Conservation (phyloP, 2,113 vertebrate species). For the Boulengeromyrus knoepffleri region DNA sequence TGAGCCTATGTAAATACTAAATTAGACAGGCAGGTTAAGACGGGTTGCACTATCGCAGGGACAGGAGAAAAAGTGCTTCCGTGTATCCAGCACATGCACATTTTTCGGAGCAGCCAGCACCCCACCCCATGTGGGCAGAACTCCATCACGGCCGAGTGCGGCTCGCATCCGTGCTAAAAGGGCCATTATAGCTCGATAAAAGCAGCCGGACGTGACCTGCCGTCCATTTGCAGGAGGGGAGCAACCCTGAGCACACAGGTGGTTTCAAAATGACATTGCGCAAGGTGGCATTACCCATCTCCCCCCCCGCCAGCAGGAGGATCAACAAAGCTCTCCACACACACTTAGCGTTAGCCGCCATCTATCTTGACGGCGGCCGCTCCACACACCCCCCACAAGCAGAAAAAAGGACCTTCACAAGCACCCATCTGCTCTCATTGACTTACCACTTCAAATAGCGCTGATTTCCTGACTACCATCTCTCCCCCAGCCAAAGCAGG, state of each 20-base stretch:
- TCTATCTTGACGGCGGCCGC: neutral
- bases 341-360: constrained; percentile 22
- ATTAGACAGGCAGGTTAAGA: neutral
- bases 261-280: neutral
- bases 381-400: neutral
- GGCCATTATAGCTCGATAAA: neutral
- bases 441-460: neutral
- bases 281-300: neutral
- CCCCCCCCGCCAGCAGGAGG: neutral
- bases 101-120: neutral
- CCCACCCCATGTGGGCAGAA: neutral
- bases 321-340: constrained; percentile 42
- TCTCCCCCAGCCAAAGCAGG: neutral
- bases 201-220: neutral
- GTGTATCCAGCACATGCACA: too few species aligned
- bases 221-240: neutral
- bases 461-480: neutral
- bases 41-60: neutral
- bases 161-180: neutral
- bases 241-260: neutral
- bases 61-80: neutral
- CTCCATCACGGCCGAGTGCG: neutral
- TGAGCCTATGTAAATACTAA: neutral
- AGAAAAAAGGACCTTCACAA: neutral
- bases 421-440: neutral